These are phyloP conservation scores for Scortum barcoo DNA, from an alignment of 2,113 vertebrate genomes.

Conservation along the genomic window DNA sequence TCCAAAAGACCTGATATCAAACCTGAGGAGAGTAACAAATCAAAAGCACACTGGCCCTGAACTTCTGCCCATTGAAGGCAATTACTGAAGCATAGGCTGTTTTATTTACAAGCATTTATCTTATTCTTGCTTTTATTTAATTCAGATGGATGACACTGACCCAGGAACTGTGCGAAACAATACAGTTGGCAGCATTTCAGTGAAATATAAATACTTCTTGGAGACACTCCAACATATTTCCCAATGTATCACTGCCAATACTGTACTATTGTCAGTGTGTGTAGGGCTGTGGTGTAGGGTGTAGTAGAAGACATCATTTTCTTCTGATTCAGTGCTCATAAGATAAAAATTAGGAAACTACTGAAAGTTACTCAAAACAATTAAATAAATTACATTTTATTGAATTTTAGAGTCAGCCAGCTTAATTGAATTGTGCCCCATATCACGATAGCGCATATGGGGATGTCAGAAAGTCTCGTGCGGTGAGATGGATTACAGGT, in stretches of 20 bases:
- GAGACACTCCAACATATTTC: too few relatives aligned
- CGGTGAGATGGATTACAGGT: too few relatives aligned
- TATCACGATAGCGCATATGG: too few relatives aligned
- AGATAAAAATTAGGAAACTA: too few relatives aligned
- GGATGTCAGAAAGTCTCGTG: too few relatives aligned
- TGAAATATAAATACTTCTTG: too few relatives aligned
- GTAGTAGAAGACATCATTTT: neutral
- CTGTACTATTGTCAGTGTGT: neutral
- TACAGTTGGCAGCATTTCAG: too few relatives aligned
- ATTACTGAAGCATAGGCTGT: neutral
- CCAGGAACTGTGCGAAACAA: neutral
- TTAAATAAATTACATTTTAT: too few relatives aligned
- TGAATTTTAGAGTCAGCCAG: too few relatives aligned
- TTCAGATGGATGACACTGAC: neutral
- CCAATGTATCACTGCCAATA: neutral
- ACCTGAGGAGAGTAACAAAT: neutral
- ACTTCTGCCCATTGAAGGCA: neutral
- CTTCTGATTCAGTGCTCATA: too few relatives aligned
- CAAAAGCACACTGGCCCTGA: neutral
- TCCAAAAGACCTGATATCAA: neutral
- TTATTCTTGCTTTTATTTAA: neutral
- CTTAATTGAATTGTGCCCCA: too few relatives aligned
- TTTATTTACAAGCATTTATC: neutral
- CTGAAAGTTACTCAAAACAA: too few relatives aligned
- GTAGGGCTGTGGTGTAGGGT: neutral